These are phyloP conservation scores for Stegodyphus mimosarum DNA, from an alignment of 1,140 invertebrate species.

Conservation along the genomic window DNA sequence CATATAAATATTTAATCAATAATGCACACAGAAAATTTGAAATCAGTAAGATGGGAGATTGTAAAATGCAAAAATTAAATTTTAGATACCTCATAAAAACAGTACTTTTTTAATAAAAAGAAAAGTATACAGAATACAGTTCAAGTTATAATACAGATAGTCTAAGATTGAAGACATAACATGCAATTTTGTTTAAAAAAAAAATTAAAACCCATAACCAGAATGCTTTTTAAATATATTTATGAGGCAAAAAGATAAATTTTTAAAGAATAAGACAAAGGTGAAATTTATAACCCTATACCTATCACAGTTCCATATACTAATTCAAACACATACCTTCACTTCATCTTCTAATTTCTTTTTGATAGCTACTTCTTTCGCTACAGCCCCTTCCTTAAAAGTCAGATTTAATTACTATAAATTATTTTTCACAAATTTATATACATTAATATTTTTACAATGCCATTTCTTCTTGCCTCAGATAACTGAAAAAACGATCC, in stretches of 20 bases:
- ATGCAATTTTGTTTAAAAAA: not conserved
- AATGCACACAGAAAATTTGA: no score
- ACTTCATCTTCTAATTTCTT: conserved; percentile 57
- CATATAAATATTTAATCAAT: no score
- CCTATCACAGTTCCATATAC: conserved; percentile 8
- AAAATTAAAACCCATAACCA: not conserved
- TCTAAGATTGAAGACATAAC: no score
- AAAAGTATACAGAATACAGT: no score
- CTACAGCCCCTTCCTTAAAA: conserved; percentile 57
- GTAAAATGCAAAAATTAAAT: no score
- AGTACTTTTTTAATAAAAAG: no score
- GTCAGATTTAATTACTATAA: conserved; percentile 40
- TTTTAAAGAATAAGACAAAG: not conserved
- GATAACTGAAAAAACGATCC: not conserved
- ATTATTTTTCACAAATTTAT: conserved; percentile 43
- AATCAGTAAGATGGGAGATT: no score
- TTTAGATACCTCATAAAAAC: no score
- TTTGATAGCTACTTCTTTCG: conserved; percentile 55
- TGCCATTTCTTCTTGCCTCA: conserved; percentile 45
- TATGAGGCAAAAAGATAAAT: not conserved
- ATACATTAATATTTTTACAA: conserved; percentile 25
- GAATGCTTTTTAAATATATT: not conserved
- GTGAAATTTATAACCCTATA: not conserved
- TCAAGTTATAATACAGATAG: no score
- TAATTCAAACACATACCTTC: conserved; percentile 57